A percentile compares a stretch with the other conserved stretches of the same genome.
Evolutionary conservation across 1,140 invertebrate genomes (phyloP).

Genomic region (Drosophila varians): DNA sequence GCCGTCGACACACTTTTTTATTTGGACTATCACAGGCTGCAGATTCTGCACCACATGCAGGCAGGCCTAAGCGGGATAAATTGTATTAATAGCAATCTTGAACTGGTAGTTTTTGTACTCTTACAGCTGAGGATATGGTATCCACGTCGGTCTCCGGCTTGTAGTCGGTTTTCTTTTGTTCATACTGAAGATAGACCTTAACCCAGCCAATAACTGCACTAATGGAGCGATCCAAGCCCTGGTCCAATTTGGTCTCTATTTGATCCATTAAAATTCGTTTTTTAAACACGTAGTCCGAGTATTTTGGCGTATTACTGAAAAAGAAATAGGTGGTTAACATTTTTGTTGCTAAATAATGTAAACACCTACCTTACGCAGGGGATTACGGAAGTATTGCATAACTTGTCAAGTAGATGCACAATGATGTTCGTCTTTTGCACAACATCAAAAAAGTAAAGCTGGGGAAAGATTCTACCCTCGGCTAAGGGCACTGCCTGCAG

Average conservation of each 20-base stretch:
- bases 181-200: conserved; percentile 93
- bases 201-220: conserved; percentile 96
- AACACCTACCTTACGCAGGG: conserved; percentile 92
- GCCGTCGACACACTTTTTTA: conserved; percentile 94
- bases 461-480: conserved; percentile 92
- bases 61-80: conserved; percentile 89
- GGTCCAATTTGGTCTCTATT: conserved; percentile 95
- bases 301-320: conserved; percentile 92
- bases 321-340: neutral
- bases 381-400: conserved; percentile 95
- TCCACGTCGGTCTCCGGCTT: conserved; percentile 95
- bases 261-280: conserved; percentile 94
- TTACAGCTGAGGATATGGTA: conserved; percentile 89
- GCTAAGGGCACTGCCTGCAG: conserved; percentile 95
- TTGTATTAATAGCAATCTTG: neutral
- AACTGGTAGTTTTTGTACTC: too few species aligned
- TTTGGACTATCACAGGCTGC: conserved; percentile 89
- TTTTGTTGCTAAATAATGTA: neutral
- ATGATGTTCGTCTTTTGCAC: conserved; percentile 98
- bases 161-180: conserved; percentile 98
- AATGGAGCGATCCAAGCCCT: conserved; percentile 94
- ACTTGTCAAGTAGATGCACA: conserved; percentile 97
- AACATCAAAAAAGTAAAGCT: conserved; percentile 97
- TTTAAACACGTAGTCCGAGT: conserved; percentile 93
- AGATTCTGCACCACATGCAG: conserved; percentile 94